phyloP scores from a whole-genome alignment of 2,113 vertebrate species.

The Megaptera novaeangliae region DNA sequence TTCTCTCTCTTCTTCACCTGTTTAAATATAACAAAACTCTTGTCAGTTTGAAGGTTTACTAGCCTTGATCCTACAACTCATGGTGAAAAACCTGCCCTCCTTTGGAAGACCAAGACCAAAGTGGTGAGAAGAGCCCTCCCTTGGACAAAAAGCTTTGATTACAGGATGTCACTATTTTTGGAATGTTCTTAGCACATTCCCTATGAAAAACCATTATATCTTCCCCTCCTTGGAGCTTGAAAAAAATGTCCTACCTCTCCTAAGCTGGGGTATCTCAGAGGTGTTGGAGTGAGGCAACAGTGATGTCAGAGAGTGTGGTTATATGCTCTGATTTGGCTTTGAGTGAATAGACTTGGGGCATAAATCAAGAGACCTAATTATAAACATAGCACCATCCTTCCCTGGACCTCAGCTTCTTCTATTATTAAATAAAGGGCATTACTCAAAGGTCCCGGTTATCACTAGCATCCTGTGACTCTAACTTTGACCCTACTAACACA shows the following conservation, averaged over 20 bases:
- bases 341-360: not conserved
- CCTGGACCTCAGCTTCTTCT: not conserved
- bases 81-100: not conserved
- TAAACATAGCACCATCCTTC: not conserved
- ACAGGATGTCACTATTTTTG: conserved; percentile 6
- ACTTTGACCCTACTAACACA: not conserved
- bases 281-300: not conserved
- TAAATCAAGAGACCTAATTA: conserved; percentile 39
- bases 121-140: not conserved
- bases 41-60: not conserved
- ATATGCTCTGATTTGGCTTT: not conserved
- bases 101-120: conserved; percentile 6
- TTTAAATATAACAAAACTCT: not conserved
- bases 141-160: conserved; percentile 42
- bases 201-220: not conserved
- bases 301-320: not conserved
- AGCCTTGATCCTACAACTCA: not conserved
- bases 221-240: not conserved
- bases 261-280: not conserved
- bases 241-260: not conserved
- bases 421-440: not conserved
- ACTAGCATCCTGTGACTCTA: not conserved
- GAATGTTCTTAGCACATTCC: not conserved
- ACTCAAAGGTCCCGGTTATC: not conserved
- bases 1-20: not conserved